Evolutionary conservation across 1,140 invertebrate species (phyloP).

Genomic region (Drosophila pseudoobscura): DNA sequence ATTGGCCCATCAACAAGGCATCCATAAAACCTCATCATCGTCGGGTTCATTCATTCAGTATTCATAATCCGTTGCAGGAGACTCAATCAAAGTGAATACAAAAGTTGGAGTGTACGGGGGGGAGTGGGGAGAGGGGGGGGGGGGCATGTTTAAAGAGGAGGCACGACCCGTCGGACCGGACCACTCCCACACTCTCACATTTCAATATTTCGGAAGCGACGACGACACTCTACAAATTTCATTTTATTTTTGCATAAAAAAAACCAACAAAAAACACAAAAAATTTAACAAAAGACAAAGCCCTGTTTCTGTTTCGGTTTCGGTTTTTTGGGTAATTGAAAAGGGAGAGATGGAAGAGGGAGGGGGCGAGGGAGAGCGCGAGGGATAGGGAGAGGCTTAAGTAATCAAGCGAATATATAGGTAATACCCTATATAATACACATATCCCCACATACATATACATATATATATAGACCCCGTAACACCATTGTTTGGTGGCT

Average conservation of each 20-base stretch:
- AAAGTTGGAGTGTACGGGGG: conserved; percentile 29
- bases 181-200: conserved; percentile 35
- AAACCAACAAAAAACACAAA: conserved; percentile 6
- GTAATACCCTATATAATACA: too few species aligned
- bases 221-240: conserved; percentile 20
- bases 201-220: conserved; percentile 38
- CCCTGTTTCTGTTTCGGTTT: conserved; percentile 29
- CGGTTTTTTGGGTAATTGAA: conserved; percentile 76
- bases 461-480: not conserved
- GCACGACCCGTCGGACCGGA: conserved; percentile 1
- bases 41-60: conserved; percentile 23
- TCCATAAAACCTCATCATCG: conserved; percentile 2
- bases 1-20: conserved; percentile 21
- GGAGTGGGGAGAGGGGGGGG: not conserved
- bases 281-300: conserved; percentile 27
- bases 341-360: conserved; percentile 1
- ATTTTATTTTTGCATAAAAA: conserved; percentile 35
- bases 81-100: conserved; percentile 45
- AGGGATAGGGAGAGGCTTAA: conserved; percentile 58
- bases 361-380: too few species aligned
- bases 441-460: not conserved
- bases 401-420: conserved; percentile 61
- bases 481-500: conserved; percentile 18
- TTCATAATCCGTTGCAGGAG: conserved; percentile 53
- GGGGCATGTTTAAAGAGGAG: conserved; percentile 40